phyloP scores from a whole-genome alignment of 1,140 invertebrate genomes.

The Andricus grossulariae region DNA sequence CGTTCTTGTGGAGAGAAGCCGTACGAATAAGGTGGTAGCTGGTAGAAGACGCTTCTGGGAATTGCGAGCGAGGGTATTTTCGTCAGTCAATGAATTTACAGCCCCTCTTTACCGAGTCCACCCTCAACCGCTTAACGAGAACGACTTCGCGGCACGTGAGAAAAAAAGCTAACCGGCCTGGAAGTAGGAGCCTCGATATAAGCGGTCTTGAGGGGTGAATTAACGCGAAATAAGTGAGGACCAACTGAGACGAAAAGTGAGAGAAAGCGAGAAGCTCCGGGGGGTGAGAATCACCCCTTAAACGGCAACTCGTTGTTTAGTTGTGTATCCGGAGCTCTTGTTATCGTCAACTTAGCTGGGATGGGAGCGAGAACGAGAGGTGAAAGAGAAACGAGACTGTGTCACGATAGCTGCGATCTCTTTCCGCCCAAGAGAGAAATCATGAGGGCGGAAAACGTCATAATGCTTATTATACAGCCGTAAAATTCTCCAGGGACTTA shows the following conservation, averaged over 20 bases:
- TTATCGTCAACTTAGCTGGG: slow-evolving; percentile 43
- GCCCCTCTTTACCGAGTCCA: slow-evolving; percentile 65
- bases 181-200: slow-evolving; percentile 54
- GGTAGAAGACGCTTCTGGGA: slow-evolving; percentile 52
- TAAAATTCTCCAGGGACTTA: slow-evolving; percentile 53
- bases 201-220: slow-evolving; percentile 73
- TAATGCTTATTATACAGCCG: slow-evolving; percentile 65
- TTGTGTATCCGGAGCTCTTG: slow-evolving; percentile 43
- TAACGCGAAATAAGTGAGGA: slow-evolving; percentile 70
- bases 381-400: slow-evolving; percentile 56
- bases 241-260: slow-evolving; percentile 41
- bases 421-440: slow-evolving; percentile 41
- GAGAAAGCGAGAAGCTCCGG: slow-evolving; percentile 39
- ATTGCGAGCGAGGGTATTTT: slow-evolving; percentile 65
- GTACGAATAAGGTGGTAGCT: slow-evolving; percentile 26
- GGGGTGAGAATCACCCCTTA: slow-evolving; percentile 38
- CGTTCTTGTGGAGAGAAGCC: slow-evolving; percentile 33
- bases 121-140: slow-evolving; percentile 70
- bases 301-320: slow-evolving; percentile 37
- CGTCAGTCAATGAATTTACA: slow-evolving; percentile 75
- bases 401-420: slow-evolving; percentile 42
- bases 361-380: slow-evolving; percentile 41
- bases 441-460: slow-evolving; percentile 66
- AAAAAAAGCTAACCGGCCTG: slow-evolving; percentile 66
- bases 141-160: slow-evolving; percentile 73